Evolutionary conservation across 2,888 invertebrate species (phyloP).

Genomic region (Dolomedes plantarius): DNA sequence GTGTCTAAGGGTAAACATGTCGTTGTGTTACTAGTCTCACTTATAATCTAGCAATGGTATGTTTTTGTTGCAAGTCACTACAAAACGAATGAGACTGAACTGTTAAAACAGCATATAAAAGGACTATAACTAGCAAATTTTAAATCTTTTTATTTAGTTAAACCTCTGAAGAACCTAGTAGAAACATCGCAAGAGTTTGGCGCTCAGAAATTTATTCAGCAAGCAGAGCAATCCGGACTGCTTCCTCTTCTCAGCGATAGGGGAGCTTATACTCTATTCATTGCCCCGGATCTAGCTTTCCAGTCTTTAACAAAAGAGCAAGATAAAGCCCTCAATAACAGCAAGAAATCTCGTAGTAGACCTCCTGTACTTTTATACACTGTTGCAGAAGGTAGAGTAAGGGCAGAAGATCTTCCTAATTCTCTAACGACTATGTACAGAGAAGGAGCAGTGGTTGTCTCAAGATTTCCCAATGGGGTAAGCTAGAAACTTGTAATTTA

Average conservation of each 20-base stretch:
- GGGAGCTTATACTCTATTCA: slow-evolving; percentile 58
- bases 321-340: slow-evolving; percentile 36
- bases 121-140: no score
- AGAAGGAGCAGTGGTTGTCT: slow-evolving; percentile 40
- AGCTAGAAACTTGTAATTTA: background rate
- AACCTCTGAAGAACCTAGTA: slow-evolving; percentile 49
- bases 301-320: slow-evolving; percentile 26
- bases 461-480: slow-evolving; percentile 39
- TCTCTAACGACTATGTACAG: slow-evolving; percentile 38
- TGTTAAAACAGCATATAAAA: no score
- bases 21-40: no score
- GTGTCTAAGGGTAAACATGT: no score
- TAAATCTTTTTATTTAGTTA: no score
- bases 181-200: slow-evolving; percentile 43
- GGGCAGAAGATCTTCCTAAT: slow-evolving; percentile 39
- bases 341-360: slow-evolving; percentile 41
- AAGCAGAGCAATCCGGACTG: slow-evolving; percentile 49
- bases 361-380: slow-evolving; percentile 68
- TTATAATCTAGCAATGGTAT: no score
- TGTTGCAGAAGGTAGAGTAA: slow-evolving; percentile 55
- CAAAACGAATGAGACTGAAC: no score
- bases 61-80: no score
- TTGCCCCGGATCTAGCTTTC: slow-evolving; percentile 38
- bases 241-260: slow-evolving; percentile 40
- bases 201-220: slow-evolving; percentile 36